These are phyloP conservation scores for Etheostoma spectabile DNA, from an alignment of 2,113 vertebrate species.

Conservation along the genomic window DNA sequence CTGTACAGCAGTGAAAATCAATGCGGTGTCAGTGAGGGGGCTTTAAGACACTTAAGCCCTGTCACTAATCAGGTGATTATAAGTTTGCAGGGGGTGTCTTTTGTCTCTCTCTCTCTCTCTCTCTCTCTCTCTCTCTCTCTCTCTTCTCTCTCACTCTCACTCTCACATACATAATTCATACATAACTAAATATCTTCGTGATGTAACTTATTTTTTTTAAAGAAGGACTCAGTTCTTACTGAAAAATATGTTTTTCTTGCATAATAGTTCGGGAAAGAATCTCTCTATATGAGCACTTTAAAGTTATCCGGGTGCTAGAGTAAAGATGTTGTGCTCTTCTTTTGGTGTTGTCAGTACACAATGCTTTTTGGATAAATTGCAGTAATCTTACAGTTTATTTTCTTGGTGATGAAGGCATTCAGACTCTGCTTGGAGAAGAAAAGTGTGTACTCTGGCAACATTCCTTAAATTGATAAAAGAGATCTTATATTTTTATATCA, in stretches of 20 bases:
- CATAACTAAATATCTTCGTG: too few species aligned
- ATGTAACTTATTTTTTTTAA: too few species aligned
- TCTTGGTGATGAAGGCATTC: not conserved
- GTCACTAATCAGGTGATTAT: slow-evolving; percentile 38
- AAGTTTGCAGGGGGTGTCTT: slow-evolving; percentile 15
- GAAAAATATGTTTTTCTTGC: too few species aligned
- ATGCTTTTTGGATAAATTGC: not conserved
- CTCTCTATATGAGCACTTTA: not conserved
- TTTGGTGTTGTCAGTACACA: not conserved
- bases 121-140: too few species aligned
- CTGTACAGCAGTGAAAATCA: slow-evolving; percentile 33
- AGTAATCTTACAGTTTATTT: not conserved
- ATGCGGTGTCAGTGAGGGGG: slow-evolving; percentile 22
- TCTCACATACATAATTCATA: too few species aligned
- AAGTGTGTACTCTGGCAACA: not conserved
- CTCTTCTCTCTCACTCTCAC: too few species aligned
- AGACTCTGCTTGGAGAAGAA: too few species aligned
- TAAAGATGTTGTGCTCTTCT: not conserved
- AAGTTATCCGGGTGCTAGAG: not conserved
- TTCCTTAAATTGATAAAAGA: not conserved
- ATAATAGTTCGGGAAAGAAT: too few species aligned
- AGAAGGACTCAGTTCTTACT: too few species aligned
- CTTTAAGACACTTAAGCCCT: not conserved
- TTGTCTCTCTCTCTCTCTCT: too few species aligned
- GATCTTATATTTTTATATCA: not conserved